Base-by-base conservation (phyloP, 2,797 vertebrate genomes). In the Ammospiza maritima region DNA sequence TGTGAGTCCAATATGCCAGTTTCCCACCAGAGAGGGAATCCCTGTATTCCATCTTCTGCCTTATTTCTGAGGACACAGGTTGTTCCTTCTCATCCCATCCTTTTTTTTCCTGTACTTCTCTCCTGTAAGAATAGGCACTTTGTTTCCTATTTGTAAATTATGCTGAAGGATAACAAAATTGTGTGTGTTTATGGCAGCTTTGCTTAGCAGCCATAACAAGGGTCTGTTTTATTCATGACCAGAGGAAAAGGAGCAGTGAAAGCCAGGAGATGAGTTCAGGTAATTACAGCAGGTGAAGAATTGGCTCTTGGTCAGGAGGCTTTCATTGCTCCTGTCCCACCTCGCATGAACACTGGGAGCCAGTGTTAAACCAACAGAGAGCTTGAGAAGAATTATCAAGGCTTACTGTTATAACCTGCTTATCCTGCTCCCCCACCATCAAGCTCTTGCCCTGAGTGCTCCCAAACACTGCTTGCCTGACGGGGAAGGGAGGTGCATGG, bases 401-500 rank as follows among this genome's bases (percentile, higher is more conserved):
- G 22, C 27, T 62, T 70, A 30, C 30, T 62, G 5, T 70, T 74
- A 79, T 62, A 40, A 74, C 38, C 25, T 51, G 51, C 69, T 73
- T 65, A 53, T n/a, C 50, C 29, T 4, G 5, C 60, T 64, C 26
- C 47, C 27, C 66, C 45, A 38, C 50, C 53, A 60, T 14, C 36
- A 61, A 86, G 32, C 25, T 65, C 13, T 69, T 84, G 36, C 57
- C 36, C 56, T 16, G 21, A 19, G 48, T 0, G 0, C 15, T 90
- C 66, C 83, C 15, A 47, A 47, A 40, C 1, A 2, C 10, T 1
- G 0, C 45, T 38, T 67, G 23, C 32, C 32, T 4, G 2, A 17
- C 29, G n/a, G 40, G 11, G 34, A 74, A 66, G n/a, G 26, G 20
- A 61, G 26, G 23, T 15, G 14, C 11, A 2, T 0, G 2, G 30